These are phyloP conservation scores for Chiloscyllium plagiosum DNA, from an alignment of 2,113 vertebrate genomes.

Conservation along the genomic window DNA sequence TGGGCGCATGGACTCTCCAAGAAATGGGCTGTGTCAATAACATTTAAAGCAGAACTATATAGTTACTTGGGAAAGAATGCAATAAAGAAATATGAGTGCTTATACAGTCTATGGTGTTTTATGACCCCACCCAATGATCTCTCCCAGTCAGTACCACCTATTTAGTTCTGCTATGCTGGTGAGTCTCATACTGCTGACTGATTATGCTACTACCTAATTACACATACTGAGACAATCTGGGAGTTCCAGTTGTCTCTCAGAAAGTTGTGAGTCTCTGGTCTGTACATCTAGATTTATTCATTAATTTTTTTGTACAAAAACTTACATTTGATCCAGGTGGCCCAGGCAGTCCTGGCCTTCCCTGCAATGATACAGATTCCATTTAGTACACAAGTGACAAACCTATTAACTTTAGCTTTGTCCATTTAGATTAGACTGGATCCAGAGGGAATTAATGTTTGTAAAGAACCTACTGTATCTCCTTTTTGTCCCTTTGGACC, in stretches of 20 bases:
- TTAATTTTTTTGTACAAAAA: conserved; percentile 39
- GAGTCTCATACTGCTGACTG: background rate
- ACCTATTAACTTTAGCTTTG: too few species aligned
- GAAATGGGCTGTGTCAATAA: background rate
- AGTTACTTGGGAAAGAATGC: background rate
- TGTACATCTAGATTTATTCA: background rate
- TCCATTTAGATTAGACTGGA: background rate
- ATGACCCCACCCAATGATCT: background rate
- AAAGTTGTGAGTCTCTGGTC: background rate
- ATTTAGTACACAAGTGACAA: background rate
- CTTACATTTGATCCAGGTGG: conserved; percentile 58
- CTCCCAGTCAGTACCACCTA: background rate
- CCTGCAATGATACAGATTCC: conserved; percentile 50
- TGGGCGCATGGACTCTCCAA: too few species aligned
- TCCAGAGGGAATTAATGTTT: background rate
- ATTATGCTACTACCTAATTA: background rate
- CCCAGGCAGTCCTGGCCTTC: conserved; percentile 67
- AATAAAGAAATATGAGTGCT: background rate
- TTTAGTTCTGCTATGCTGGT: background rate
- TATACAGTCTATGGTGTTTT: background rate
- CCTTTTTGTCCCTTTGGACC: conserved; percentile 70
- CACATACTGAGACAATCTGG: background rate
- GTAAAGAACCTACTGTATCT: conserved; percentile 57
- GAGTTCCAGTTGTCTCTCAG: background rate
- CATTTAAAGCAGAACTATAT: background rate